Evolutionary conservation across 2,113 vertebrate genomes (phyloP).

Genomic region (Ptyas mucosa): DNA sequence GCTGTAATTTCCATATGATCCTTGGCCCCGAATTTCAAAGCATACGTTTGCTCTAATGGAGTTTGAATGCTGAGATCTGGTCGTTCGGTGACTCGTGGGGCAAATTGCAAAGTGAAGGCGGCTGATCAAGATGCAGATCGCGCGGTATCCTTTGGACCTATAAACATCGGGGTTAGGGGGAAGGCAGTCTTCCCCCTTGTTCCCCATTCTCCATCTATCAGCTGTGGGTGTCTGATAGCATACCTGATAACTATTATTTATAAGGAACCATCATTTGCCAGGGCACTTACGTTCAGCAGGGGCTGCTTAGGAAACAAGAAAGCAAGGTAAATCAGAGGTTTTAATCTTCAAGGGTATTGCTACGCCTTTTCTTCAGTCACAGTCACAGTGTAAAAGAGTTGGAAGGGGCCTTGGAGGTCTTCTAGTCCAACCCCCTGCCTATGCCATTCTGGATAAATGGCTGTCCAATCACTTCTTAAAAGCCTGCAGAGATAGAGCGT

Average conservation of each 20-base stretch:
- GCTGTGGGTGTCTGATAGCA: background rate
- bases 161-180: slow-evolving; percentile 16
- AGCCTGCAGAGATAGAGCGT: too few relatives aligned
- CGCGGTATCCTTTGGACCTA: background rate
- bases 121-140: slow-evolving; percentile 27
- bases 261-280: background rate
- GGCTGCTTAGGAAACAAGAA: background rate
- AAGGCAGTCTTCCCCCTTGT: background rate
- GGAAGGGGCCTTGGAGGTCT: background rate
- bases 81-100: slow-evolving; percentile 24
- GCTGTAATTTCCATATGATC: slow-evolving; percentile 60
- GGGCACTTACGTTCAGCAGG: background rate
- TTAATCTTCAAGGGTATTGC: background rate
- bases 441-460: too few relatives aligned
- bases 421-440: background rate
- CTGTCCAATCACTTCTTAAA: too few relatives aligned
- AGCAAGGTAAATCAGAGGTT: background rate
- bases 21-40: slow-evolving; percentile 60
- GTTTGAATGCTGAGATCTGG: slow-evolving; percentile 36
- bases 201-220: background rate
- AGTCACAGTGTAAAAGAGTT: background rate
- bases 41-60: slow-evolving; percentile 49
- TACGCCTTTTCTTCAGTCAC: background rate
- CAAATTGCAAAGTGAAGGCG: slow-evolving; percentile 8
- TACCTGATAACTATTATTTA: background rate